phyloP scores from a whole-genome alignment of 2,888 invertebrate genomes.

The Subacronicta megacephala region DNA sequence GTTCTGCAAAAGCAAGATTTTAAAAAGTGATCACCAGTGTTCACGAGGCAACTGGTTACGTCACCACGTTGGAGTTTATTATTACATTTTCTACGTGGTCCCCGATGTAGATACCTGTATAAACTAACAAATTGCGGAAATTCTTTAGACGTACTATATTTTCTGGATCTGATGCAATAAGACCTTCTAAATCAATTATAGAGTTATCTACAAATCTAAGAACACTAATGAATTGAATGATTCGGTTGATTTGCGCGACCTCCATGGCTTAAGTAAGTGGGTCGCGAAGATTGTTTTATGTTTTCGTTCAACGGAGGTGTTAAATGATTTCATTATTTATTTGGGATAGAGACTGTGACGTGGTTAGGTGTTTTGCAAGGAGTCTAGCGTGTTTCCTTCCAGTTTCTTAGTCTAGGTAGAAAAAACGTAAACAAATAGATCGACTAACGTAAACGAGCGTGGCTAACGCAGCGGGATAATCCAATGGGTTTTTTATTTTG shows the following conservation, averaged over 20 bases:
- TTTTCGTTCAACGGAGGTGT: slow-evolving; percentile 15
- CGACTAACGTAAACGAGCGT: slow-evolving; percentile 68
- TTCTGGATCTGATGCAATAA: slow-evolving; percentile 20
- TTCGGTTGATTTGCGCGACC: slow-evolving; percentile 55
- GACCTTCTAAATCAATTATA: slow-evolving; percentile 36
- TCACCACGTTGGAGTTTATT: slow-evolving; percentile 22
- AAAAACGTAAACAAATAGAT: slow-evolving; percentile 78
- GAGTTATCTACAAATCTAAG: slow-evolving; percentile 25
- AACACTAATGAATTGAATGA: slow-evolving; percentile 51
- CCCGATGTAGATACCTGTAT: slow-evolving; percentile 6
- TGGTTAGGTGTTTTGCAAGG: slow-evolving; percentile 33
- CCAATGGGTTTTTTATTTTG: slow-evolving; percentile 75
- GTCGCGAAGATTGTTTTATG: slow-evolving; percentile 45
- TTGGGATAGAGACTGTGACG: slow-evolving; percentile 20
- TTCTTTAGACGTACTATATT: slow-evolving; percentile 10
- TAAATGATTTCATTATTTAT: slow-evolving; percentile 20
- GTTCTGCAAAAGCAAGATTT: slow-evolving; percentile 8
- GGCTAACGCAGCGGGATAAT: slow-evolving; percentile 70
- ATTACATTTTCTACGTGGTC: slow-evolving; percentile 22
- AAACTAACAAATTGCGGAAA: slow-evolving; percentile 17
- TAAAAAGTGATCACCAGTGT: slow-evolving; percentile 27
- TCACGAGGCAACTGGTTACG: slow-evolving; percentile 30
- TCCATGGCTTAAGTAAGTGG: slow-evolving; percentile 46
- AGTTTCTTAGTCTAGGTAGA: slow-evolving; percentile 44
- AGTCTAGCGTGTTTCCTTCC: slow-evolving; percentile 51